Conservation (phyloP, 2,888 invertebrate species). For the Ennomos fuscantarius region DNA sequence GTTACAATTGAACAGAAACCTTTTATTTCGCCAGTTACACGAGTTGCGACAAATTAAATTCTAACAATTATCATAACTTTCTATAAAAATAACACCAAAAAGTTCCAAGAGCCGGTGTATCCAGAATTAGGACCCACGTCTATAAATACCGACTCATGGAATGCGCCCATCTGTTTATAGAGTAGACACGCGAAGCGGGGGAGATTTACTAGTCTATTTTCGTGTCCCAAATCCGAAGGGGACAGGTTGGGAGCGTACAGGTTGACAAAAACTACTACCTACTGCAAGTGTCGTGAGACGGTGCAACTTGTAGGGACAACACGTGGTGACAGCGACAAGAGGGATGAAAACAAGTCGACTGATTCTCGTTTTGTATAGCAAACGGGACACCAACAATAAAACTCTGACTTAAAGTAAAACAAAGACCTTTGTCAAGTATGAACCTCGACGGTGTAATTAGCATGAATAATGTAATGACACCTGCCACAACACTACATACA, state of each 20-base stretch:
- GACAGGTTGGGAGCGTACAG: conserved; percentile 60
- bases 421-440: background rate
- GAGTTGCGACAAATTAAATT: conserved; percentile 16
- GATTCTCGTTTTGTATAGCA: background rate
- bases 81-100: conserved; percentile 39
- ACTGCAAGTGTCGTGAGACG: conserved; percentile 19
- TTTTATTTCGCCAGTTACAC: conserved; percentile 11
- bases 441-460: conserved; percentile 6
- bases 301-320: conserved; percentile 5
- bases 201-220: conserved; percentile 64
- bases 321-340: conserved; percentile 1
- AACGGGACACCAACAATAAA: background rate
- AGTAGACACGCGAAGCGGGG: conserved; percentile 66
- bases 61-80: conserved; percentile 2
- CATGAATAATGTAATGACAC: conserved; percentile 12
- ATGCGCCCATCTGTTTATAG: conserved; percentile 80
- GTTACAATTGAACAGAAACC: background rate
- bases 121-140: conserved; percentile 70
- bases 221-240: conserved; percentile 46
- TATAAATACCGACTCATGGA: conserved; percentile 70
- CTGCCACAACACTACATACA: background rate
- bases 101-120: conserved; percentile 54
- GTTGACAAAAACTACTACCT: conserved; percentile 55
- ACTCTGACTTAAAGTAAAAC: background rate
- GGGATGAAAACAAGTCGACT: conserved; percentile 14